Percentiles rank a stretch among this genome's conserved stretches.
Evolutionary conservation across 1,140 invertebrate species (phyloP).

Genomic region (Pemphigus obesinymphae): DNA sequence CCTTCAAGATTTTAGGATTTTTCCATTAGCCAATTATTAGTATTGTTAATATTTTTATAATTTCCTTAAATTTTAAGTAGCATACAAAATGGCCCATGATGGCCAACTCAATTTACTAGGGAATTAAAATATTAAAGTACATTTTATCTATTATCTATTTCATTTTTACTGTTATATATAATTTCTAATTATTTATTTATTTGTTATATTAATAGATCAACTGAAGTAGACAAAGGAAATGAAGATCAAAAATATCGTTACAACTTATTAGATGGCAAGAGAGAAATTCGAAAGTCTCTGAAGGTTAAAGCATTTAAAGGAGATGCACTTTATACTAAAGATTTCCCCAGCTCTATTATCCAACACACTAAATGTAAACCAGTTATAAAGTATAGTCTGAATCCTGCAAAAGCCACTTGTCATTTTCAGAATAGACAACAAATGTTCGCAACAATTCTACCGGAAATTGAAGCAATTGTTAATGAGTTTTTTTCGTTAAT

Average conservation of each 20-base stretch:
- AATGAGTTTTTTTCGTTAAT: conserved; percentile 41
- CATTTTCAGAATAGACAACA: conserved; percentile 41
- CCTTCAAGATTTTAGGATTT: too few relatives aligned
- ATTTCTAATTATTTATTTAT: neutral
- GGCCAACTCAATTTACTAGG: too few relatives aligned
- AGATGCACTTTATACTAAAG: conserved; percentile 23
- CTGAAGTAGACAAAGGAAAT: neutral
- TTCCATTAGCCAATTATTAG: too few relatives aligned
- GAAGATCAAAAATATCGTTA: neutral
- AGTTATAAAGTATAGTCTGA: conserved; percentile 43
- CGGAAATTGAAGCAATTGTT: conserved; percentile 43
- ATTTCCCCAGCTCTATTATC: conserved; percentile 43
- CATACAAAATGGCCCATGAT: too few relatives aligned
- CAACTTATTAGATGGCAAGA: conserved; percentile 15
- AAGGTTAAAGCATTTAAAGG: neutral
- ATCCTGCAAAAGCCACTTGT: conserved; percentile 38
- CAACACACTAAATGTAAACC: conserved; percentile 42
- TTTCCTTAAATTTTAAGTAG: too few relatives aligned
- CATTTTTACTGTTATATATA: too few relatives aligned
- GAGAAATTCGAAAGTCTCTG: conserved; percentile 6
- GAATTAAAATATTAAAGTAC: too few relatives aligned
- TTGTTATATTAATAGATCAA: conserved; percentile 4
- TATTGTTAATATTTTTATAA: too few relatives aligned
- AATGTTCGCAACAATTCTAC: conserved; percentile 43
- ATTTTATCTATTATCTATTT: too few relatives aligned